These are phyloP conservation scores for Agapornis roseicollis DNA, from an alignment of 2,113 vertebrate genomes.

Conservation along the genomic window DNA sequence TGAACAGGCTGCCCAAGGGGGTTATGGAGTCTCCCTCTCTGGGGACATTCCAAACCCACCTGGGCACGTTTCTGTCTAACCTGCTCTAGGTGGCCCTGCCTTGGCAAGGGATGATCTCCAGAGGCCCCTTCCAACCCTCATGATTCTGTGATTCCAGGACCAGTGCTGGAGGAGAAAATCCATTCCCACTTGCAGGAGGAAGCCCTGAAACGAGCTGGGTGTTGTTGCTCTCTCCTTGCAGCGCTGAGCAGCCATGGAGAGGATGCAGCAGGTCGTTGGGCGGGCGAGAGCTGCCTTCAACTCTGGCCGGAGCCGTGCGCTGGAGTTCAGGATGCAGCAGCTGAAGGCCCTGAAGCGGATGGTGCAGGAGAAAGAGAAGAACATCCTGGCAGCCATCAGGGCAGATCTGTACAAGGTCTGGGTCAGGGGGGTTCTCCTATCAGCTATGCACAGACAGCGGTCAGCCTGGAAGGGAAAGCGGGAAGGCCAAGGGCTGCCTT, in stretches of 20 bases:
- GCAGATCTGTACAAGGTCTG: not conserved
- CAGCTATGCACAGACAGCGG: accelerated
- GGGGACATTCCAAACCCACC: not conserved
- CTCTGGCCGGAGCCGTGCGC: not conserved
- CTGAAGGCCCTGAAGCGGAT: slow-evolving; percentile 1
- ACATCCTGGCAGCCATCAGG: not conserved
- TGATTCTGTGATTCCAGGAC: not conserved
- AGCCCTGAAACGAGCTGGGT: not conserved
- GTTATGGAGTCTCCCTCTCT: not conserved
- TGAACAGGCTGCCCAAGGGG: not conserved
- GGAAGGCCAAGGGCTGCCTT: not conserved
- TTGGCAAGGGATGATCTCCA: not conserved
- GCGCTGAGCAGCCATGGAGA: not conserved
- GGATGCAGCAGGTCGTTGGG: not conserved
- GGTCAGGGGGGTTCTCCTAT: not conserved
- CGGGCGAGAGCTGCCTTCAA: not conserved
- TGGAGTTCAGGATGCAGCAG: not conserved
- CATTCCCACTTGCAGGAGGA: too few relatives aligned
- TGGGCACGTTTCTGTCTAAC: not conserved
- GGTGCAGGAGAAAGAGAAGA: not conserved
- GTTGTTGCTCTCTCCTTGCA: not conserved
- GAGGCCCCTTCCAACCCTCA: not conserved
- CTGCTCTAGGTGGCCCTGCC: not conserved
- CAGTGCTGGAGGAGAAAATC: not conserved
- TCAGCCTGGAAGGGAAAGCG: not conserved